Evolutionary conservation across 2,888 invertebrate species (phyloP), one percentile per base, ranked within the genome.

Genomic region (Argyresthia goedartella): DNA sequence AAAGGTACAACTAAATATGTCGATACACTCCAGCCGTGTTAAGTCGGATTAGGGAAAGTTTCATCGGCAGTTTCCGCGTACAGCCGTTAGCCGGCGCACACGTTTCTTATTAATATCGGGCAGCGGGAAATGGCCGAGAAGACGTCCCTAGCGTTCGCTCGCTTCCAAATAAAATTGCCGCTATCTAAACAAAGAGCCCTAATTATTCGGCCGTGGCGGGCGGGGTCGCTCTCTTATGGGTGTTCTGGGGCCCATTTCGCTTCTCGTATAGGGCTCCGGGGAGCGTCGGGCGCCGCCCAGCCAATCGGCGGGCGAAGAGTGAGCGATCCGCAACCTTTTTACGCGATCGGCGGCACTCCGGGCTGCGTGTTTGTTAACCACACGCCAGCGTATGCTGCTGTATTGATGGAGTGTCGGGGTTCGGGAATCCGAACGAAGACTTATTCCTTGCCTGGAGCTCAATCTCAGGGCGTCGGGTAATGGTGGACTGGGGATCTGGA

Each of bases 151-250:
- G 81, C 76, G 85, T 74, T 77, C 78, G 84, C 77, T 84, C 81
- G 80, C 85, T 84, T 81, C 85, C 87, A 86, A 87, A 87, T 87
- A 87, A 87, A 87, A 87, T 86, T 87, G 87, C 85, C 80, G 87
- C 87, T 87, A 87, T 87, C 87, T 87, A 87, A 87, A 87, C 87
- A 87, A 87, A 87, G 87, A 88, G 87, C 88, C 88, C 89, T 89
- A 89, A 89, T 89, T 89, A 89, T 89, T 88, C 88, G 88, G 85
- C 85, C 85, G 85, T 85, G 87, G 87, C 85, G 85, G 87, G 89
- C 89, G 89, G 89, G 89, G 89, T 89, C 88, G 88, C 86, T 89
- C 89, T 87, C 89, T 90, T 89, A 89, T 89, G 89, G 89, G 89
- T 88, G 89, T 89, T 89, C 87, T 80, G 89, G 89, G 90, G 89